Evolutionary conservation across 2,888 invertebrate genomes (phyloP).

Genomic region (Ischnura elegans): DNA sequence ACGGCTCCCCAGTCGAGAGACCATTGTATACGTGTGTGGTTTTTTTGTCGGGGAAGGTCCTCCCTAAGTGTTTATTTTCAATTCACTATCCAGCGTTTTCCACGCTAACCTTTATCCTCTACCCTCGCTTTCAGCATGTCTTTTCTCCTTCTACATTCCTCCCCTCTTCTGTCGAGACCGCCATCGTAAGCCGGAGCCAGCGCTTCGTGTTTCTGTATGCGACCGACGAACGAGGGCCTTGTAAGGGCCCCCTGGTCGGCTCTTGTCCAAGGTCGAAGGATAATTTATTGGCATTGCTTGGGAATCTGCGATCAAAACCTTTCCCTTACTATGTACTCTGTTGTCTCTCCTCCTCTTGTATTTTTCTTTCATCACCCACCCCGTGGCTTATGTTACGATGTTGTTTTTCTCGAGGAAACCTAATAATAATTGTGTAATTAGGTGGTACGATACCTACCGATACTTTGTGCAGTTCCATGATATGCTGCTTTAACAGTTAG

Average conservation of each 20-base stretch:
- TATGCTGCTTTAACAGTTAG: not conserved
- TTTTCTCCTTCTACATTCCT: not conserved
- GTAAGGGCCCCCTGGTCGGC: slow-evolving; percentile 32
- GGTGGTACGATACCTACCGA: no score
- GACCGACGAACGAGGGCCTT: not conserved
- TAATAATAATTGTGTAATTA: no score
- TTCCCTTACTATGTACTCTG: not conserved
- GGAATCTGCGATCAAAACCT: not conserved
- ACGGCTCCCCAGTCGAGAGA: slow-evolving; percentile 25
- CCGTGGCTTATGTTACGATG: no score
- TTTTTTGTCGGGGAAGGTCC: no score
- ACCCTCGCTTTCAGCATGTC: not conserved
- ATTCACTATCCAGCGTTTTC: slow-evolving; percentile 51
- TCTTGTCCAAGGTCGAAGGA: slow-evolving; percentile 55
- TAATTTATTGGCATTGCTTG: slow-evolving; percentile 27
- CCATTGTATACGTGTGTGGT: not conserved
- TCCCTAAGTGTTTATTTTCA: slow-evolving; percentile 50
- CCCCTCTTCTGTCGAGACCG: not conserved
- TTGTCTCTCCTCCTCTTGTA: no score
- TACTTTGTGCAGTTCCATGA: no score
- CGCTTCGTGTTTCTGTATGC: not conserved
- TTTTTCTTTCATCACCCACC: no score
- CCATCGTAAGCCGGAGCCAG: slow-evolving; percentile 8
- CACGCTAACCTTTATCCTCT: not conserved
- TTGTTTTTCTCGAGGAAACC: no score